These are phyloP conservation scores for Dasyprocta punctata DNA, from an alignment of 2,113 vertebrate genomes.

Conservation along the genomic window DNA sequence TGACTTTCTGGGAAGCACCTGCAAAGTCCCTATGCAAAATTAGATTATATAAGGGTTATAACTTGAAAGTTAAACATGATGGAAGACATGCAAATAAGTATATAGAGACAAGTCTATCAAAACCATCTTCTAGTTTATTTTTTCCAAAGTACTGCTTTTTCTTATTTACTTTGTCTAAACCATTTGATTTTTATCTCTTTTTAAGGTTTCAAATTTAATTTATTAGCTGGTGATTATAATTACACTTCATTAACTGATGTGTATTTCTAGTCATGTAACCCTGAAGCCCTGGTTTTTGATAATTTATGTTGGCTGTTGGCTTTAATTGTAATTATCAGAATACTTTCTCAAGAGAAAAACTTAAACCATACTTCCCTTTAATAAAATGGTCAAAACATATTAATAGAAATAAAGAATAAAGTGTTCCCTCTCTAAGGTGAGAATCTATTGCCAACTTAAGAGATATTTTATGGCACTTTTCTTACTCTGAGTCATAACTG, in stretches of 20 bases:
- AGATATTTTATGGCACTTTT: neutral
- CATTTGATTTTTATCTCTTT: conserved; percentile 28
- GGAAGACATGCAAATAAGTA: neutral
- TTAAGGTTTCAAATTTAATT: conserved; percentile 38
- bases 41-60: neutral
- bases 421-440: neutral
- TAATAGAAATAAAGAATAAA: neutral
- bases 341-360: conserved; percentile 10
- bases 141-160: neutral
- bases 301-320: neutral
- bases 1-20: conserved; percentile 42
- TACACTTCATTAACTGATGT: conserved; percentile 27
- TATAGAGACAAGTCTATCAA: neutral
- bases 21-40: neutral
- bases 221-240: neutral
- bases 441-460: neutral
- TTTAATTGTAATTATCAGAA: conserved; percentile 48
- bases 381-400: neutral
- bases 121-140: conserved; percentile 2
- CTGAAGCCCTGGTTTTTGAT: conserved; percentile 14
- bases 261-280: neutral
- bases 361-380: neutral
- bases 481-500: neutral
- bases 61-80: neutral
- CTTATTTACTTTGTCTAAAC: neutral